phyloP scores from a whole-genome alignment of 2,113 vertebrate species.

The Protobothrops flavoviridis region DNA sequence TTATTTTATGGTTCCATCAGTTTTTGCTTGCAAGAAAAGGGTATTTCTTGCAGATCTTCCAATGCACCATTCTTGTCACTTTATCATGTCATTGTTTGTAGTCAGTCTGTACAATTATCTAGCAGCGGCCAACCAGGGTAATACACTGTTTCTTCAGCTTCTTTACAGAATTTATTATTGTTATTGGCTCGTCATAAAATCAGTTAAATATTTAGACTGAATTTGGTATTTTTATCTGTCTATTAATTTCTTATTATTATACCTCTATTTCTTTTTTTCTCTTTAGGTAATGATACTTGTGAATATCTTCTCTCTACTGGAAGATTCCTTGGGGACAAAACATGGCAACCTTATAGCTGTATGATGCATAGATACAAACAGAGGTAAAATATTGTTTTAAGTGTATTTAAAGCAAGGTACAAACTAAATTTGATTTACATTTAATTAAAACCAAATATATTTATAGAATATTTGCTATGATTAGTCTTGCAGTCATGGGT shows the following conservation, averaged over 20 bases:
- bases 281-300: constrained; percentile 89
- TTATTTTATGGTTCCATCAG: too few species aligned
- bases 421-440: neutral
- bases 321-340: constrained; percentile 91
- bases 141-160: neutral
- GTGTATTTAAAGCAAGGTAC: neutral
- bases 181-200: neutral
- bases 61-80: too few species aligned
- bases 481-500: neutral
- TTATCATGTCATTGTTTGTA: too few species aligned
- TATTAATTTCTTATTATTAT: neutral
- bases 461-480: neutral
- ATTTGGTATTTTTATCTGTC: neutral
- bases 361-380: constrained; percentile 99
- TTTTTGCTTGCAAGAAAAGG: too few species aligned
- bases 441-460: neutral
- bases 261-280: constrained; percentile 21
- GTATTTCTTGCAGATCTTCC: too few species aligned
- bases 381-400: constrained; percentile 73
- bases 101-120: neutral
- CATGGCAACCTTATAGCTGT: constrained; percentile 97
- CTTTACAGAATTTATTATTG: neutral
- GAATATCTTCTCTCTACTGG: constrained; percentile 94
- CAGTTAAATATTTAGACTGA: neutral
- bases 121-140: neutral